These are phyloP conservation scores for Merluccius polli DNA, from an alignment of 2,797 vertebrate species.

Conservation along the genomic window DNA sequence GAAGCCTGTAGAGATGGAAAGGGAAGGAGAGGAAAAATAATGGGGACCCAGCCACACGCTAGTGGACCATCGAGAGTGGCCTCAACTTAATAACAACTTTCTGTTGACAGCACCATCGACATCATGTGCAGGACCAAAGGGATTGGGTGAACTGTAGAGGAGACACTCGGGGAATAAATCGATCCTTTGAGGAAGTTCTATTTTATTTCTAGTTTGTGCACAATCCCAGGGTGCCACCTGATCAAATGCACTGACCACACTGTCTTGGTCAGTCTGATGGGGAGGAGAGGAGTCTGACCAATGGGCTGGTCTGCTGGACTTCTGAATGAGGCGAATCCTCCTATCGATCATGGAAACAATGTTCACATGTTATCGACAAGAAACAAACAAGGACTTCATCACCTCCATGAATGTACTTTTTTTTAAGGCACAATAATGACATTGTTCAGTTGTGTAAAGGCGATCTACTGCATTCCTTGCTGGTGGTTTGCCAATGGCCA, in stretches of 20 bases:
- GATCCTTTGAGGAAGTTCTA: constrained; percentile 17
- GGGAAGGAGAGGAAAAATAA: constrained; percentile 63
- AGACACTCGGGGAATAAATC: neutral
- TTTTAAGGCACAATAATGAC: neutral
- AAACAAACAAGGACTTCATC: neutral
- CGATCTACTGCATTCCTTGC: neutral
- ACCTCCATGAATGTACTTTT: neutral
- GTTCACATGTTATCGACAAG: too few species aligned
- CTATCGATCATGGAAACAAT: too few species aligned
- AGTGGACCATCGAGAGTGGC: constrained; percentile 19
- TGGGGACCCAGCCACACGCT: constrained; percentile 31
- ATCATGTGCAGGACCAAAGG: constrained; percentile 35
- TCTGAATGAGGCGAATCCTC: too few species aligned
- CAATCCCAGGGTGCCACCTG: neutral
- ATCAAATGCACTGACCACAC: neutral
- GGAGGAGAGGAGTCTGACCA: neutral
- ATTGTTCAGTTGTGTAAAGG: neutral
- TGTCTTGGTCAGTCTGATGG: neutral
- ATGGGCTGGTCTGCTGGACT: neutral
- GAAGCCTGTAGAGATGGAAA: constrained; percentile 41
- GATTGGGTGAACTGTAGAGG: neutral
- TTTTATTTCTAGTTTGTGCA: constrained; percentile 23
- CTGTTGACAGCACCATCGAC: constrained; percentile 41
- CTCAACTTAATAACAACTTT: neutral
- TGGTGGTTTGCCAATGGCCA: neutral